Conservation (phyloP, 2,113 vertebrate species). For the Donacobius atricapilla region DNA sequence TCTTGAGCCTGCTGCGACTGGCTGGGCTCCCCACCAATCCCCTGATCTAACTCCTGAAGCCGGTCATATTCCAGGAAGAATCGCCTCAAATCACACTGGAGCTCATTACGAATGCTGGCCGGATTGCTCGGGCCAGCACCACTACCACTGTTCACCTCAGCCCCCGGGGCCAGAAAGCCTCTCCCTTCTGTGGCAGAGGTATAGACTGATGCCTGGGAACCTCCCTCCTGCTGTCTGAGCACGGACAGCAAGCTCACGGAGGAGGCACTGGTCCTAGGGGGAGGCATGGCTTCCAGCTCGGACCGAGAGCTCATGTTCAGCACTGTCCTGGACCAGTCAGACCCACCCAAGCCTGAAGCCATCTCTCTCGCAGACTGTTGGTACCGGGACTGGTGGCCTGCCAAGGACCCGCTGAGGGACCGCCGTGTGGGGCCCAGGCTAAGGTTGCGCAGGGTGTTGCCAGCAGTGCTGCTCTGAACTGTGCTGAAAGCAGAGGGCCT, state of each 20-base stretch:
- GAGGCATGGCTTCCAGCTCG: slow-evolving; percentile 82
- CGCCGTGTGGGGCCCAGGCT: slow-evolving; percentile 81
- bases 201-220: slow-evolving; percentile 91
- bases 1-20: slow-evolving; percentile 87
- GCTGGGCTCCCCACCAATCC: slow-evolving; percentile 75
- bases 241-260: slow-evolving; percentile 91
- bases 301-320: slow-evolving; percentile 80
- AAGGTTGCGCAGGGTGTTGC: slow-evolving; percentile 85
- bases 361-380: slow-evolving; percentile 76
- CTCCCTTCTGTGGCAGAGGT: slow-evolving; percentile 94
- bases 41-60: slow-evolving; percentile 91
- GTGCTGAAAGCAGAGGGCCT: slow-evolving; percentile 96
- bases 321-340: slow-evolving; percentile 90
- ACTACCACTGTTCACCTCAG: slow-evolving; percentile 74
- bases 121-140: slow-evolving; percentile 83
- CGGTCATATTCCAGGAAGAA: slow-evolving; percentile 98
- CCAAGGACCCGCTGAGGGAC: slow-evolving; percentile 76
- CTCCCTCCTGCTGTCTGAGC: slow-evolving; percentile 90
- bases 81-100: slow-evolving; percentile 95
- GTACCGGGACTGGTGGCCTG: slow-evolving; percentile 75
- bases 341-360: slow-evolving; percentile 75
- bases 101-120: slow-evolving; percentile 88
- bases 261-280: slow-evolving; percentile 93
- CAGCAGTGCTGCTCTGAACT: slow-evolving; percentile 88
- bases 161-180: slow-evolving; percentile 79